Percentiles rank a stretch among this genome's conserved stretches.
Evolutionary conservation across 1,140 invertebrate species (phyloP).

Genomic region (Drosophila serrata): DNA sequence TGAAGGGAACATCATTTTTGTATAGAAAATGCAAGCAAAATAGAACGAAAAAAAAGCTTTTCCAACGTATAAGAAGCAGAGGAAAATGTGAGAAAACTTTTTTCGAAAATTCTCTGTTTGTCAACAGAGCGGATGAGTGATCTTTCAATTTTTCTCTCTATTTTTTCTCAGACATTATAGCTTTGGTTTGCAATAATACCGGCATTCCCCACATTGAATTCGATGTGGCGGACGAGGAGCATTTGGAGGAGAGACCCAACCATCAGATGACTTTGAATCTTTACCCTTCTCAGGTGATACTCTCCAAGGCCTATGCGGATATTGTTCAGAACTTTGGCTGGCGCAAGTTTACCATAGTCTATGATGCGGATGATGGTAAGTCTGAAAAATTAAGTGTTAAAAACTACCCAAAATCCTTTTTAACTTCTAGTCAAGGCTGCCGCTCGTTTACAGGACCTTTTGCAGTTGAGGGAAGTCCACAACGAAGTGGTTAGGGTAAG

Average conservation of each 20-base stretch:
- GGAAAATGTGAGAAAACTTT: slow-evolving; percentile 10
- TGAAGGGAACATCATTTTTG: slow-evolving; percentile 22
- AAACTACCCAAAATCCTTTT: too few species aligned
- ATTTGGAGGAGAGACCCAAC: slow-evolving; percentile 85
- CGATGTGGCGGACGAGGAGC: slow-evolving; percentile 87
- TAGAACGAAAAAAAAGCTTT: slow-evolving; percentile 34
- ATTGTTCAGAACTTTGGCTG: slow-evolving; percentile 91
- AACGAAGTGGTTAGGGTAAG: slow-evolving; percentile 86
- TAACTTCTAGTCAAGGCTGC: slow-evolving; percentile 46
- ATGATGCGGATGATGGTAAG: slow-evolving; percentile 90
- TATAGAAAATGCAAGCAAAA: slow-evolving; percentile 69
- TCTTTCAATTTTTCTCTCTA: neutral
- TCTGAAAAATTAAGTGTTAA: too few species aligned
- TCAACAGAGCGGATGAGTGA: slow-evolving; percentile 41
- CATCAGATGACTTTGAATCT: slow-evolving; percentile 88
- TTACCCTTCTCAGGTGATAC: slow-evolving; percentile 89
- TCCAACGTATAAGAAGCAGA: neutral
- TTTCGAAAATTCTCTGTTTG: slow-evolving; percentile 37
- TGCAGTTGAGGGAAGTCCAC: slow-evolving; percentile 75
- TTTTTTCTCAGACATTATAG: slow-evolving; percentile 84
- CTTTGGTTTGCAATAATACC: slow-evolving; percentile 89
- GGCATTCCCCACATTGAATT: slow-evolving; percentile 89
- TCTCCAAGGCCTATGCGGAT: slow-evolving; percentile 91
- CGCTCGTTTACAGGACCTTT: slow-evolving; percentile 68
- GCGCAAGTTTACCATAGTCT: slow-evolving; percentile 92